Conservation (phyloP, 2,888 invertebrate species). For the Aphidoletes aphidimyza region DNA sequence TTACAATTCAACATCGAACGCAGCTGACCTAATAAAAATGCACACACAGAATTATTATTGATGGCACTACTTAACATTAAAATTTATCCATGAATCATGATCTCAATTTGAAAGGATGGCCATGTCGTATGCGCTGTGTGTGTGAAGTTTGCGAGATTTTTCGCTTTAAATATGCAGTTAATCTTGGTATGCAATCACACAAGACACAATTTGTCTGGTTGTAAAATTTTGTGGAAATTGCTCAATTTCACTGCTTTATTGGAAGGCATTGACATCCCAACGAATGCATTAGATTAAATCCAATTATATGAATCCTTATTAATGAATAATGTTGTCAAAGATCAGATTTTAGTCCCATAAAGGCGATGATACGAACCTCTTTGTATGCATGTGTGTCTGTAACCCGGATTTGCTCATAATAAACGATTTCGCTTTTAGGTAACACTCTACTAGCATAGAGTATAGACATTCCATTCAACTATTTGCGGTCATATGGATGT, state of each 20-base stretch:
- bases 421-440: background rate
- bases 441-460: background rate
- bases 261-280: constrained; percentile 8
- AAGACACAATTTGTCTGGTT: too few relatives aligned
- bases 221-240: too few relatives aligned
- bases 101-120: background rate
- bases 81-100: background rate
- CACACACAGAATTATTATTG: constrained; percentile 1
- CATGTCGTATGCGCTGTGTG: too few relatives aligned
- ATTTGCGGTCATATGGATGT: constrained; percentile 5
- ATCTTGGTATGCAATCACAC: too few relatives aligned
- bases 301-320: constrained; percentile 11
- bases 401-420: background rate
- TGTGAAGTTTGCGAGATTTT: too few relatives aligned
- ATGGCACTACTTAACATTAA: constrained; percentile 1
- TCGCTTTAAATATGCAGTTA: too few relatives aligned
- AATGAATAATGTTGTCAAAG: background rate
- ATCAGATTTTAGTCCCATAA: background rate
- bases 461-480: background rate
- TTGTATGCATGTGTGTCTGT: background rate
- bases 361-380: background rate
- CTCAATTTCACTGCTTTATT: too few relatives aligned
- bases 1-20: background rate
- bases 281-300: background rate
- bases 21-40: constrained; percentile 26